Evolutionary conservation across 1,140 invertebrate genomes (phyloP).

Genomic region (Wiebesia pumilae): DNA sequence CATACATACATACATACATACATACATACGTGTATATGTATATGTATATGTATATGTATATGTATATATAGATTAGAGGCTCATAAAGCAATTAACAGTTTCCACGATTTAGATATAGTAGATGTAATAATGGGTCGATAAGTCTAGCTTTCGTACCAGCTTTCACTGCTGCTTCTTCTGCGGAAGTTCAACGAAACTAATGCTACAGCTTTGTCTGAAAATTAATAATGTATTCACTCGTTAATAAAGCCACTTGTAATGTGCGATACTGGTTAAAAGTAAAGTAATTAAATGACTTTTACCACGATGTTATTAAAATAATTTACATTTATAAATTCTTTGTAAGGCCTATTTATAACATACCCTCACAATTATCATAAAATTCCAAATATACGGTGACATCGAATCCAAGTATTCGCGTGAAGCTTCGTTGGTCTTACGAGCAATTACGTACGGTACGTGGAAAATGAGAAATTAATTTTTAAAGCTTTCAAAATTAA

Average conservation of each 20-base stretch:
- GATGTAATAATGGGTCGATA: neutral
- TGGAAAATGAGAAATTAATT: too few species aligned
- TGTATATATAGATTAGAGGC: neutral
- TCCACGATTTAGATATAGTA: conserved; percentile 3
- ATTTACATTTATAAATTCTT: conserved; percentile 24
- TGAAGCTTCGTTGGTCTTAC: neutral
- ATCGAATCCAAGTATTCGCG: neutral
- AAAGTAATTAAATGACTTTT: conserved; percentile 6
- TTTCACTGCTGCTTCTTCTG: conserved; percentile 1
- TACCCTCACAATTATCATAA: neutral
- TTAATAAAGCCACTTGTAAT: conserved; percentile 20
- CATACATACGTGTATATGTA: too few species aligned
- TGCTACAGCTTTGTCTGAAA: conserved; percentile 43
- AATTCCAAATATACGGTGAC: neutral
- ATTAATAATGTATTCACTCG: conserved; percentile 20
- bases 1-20: too few species aligned
- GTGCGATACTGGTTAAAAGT: neutral
- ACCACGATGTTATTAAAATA: conserved; percentile 26
- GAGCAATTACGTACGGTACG: neutral
- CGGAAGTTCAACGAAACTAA: neutral
- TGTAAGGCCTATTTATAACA: too few species aligned
- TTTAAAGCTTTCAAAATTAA: neutral
- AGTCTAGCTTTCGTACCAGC: neutral
- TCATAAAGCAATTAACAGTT: conserved; percentile 27
- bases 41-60: too few species aligned